These are phyloP conservation scores for Hemibagrus wyckioides DNA, from an alignment of 2,113 vertebrate species.

Conservation along the genomic window DNA sequence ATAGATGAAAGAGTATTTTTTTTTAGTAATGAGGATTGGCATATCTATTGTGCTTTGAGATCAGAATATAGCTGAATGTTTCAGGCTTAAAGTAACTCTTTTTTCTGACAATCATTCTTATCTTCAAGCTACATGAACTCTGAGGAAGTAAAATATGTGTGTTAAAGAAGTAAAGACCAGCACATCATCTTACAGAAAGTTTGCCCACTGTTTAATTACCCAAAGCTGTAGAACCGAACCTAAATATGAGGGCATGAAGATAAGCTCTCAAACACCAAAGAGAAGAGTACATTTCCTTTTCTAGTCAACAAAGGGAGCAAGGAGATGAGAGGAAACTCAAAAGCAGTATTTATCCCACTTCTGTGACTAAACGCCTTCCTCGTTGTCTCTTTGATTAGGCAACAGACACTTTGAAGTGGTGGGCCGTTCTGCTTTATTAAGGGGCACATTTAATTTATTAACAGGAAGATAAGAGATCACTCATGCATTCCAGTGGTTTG, in stretches of 20 bases:
- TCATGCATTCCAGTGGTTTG: slow-evolving; percentile 41
- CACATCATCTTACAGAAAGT: neutral
- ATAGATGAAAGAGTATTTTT: slow-evolving; percentile 24
- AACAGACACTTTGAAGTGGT: slow-evolving; percentile 55
- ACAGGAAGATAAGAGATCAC: slow-evolving; percentile 54
- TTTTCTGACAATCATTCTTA: slow-evolving; percentile 8
- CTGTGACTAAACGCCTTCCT: slow-evolving; percentile 32
- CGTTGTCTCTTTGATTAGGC: slow-evolving; percentile 43
- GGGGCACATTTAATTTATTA: slow-evolving; percentile 46
- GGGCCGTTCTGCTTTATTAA: slow-evolving; percentile 43
- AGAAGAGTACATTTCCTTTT: slow-evolving; percentile 14
- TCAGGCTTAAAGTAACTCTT: slow-evolving; percentile 23
- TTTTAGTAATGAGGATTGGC: neutral
- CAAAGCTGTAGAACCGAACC: neutral
- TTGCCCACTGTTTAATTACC: slow-evolving; percentile 11
- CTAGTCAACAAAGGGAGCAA: slow-evolving; percentile 33
- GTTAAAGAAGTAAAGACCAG: neutral
- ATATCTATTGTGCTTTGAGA: slow-evolving; percentile 29
- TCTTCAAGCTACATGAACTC: neutral
- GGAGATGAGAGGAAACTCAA: slow-evolving; percentile 33
- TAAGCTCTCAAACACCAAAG: slow-evolving; percentile 39
- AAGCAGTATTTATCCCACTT: slow-evolving; percentile 40
- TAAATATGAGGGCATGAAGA: slow-evolving; percentile 28
- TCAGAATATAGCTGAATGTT: slow-evolving; percentile 23
- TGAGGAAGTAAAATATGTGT: neutral